Percentiles rank a stretch among this genome's conserved stretches.
These are phyloP conservation scores for Cheilosia vulpina DNA, from an alignment of 2,888 invertebrate species.

Conservation along the genomic window DNA sequence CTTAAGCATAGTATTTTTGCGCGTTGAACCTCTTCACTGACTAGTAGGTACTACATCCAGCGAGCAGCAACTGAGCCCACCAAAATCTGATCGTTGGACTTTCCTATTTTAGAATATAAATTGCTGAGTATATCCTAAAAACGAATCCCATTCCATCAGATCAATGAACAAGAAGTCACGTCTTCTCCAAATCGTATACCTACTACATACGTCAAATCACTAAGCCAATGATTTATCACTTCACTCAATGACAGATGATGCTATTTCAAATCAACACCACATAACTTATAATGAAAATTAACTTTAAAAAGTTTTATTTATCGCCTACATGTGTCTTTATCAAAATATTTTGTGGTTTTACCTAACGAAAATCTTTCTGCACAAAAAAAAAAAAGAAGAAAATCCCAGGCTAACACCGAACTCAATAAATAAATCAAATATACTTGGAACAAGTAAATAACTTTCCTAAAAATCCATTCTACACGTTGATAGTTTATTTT, in stretches of 20 bases:
- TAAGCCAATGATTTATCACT: constrained; percentile 44
- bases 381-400: constrained; percentile 4
- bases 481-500: constrained; percentile 48
- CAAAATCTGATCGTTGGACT: too few species aligned
- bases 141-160: neutral
- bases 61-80: too few species aligned
- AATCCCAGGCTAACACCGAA: constrained; percentile 26
- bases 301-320: constrained; percentile 43
- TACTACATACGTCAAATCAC: constrained; percentile 24
- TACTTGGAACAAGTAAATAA: constrained; percentile 57
- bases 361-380: constrained; percentile 13
- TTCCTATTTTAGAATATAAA: too few species aligned
- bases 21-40: too few species aligned
- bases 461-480: constrained; percentile 47
- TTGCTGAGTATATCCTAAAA: neutral
- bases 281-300: constrained; percentile 41
- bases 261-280: constrained; percentile 47
- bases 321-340: constrained; percentile 52
- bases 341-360: constrained; percentile 44
- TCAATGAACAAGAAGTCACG: constrained; percentile 4
- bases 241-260: constrained; percentile 58
- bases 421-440: constrained; percentile 65
- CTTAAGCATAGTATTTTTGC: too few species aligned
- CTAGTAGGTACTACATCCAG: too few species aligned
- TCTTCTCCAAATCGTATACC: neutral